phyloP scores from a whole-genome alignment of 2,888 invertebrate genomes.

The Trichogramma evanescens region DNA sequence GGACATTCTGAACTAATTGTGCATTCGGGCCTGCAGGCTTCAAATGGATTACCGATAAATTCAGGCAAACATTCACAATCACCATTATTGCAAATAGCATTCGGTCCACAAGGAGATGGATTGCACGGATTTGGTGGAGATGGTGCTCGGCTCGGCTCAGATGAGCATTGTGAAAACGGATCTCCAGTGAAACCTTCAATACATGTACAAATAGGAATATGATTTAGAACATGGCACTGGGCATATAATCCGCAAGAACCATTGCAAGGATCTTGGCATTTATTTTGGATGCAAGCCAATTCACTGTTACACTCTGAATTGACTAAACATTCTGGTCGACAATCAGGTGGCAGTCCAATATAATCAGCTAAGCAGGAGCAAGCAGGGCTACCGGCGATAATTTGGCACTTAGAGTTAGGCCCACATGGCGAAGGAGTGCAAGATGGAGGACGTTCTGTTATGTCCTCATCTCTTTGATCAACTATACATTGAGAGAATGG shows the following conservation, averaged over 20 bases:
- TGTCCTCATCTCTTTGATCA: conserved; percentile 43
- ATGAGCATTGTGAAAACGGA: conserved; percentile 66
- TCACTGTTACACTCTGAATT: conserved; percentile 74
- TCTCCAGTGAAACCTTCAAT: conserved; percentile 71
- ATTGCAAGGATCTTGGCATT: conserved; percentile 75
- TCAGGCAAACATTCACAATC: conserved; percentile 63
- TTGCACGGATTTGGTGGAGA: conserved; percentile 47
- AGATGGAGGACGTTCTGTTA: conserved; percentile 64
- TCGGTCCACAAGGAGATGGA: conserved; percentile 67
- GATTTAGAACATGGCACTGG: conserved; percentile 70
- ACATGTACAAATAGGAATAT: conserved; percentile 75
- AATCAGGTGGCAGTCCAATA: conserved; percentile 71
- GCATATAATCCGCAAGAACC: conserved; percentile 77
- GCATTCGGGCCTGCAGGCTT: conserved; percentile 76
- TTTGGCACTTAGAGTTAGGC: conserved; percentile 72
- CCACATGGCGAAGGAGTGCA: conserved; percentile 81
- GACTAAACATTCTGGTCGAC: conserved; percentile 72
- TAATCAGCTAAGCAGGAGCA: conserved; percentile 75
- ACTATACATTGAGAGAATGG: conserved; percentile 69
- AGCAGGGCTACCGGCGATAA: conserved; percentile 64
- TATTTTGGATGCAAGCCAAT: conserved; percentile 69
- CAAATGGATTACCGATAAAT: conserved; percentile 66
- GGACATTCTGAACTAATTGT: conserved; percentile 73
- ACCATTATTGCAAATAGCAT: conserved; percentile 66
- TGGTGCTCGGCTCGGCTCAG: conserved; percentile 25